These are phyloP conservation scores for Lindbergichthys nudifrons DNA, from an alignment of 2,797 vertebrate genomes.

Conservation along the genomic window DNA sequence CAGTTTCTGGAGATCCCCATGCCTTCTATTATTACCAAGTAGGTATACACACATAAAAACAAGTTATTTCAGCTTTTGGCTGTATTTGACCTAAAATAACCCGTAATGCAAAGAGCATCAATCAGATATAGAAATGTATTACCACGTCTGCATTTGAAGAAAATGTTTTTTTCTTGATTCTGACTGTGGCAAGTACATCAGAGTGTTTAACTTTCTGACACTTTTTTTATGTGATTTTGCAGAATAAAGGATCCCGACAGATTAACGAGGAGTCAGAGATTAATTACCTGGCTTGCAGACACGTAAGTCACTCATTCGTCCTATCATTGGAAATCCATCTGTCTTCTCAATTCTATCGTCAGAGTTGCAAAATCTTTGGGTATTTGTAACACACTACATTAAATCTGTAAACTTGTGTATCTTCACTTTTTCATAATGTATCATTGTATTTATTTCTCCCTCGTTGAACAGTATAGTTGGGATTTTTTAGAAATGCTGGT, in stretches of 20 bases:
- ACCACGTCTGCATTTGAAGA: no score
- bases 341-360: neutral
- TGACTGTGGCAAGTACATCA: neutral
- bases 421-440: neutral
- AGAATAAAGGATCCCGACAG: conserved; percentile 90
- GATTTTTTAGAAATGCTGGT: neutral
- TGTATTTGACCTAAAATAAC: neutral
- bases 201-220: neutral
- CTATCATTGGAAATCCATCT: neutral
- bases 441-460: neutral
- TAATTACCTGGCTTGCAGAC: conserved; percentile 93
- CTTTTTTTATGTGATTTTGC: conserved; percentile 38
- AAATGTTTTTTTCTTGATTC: neutral
- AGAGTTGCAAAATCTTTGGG: neutral
- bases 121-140: neutral
- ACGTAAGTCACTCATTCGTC: conserved; percentile 82
- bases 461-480: neutral
- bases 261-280: conserved; percentile 87
- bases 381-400: neutral
- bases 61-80: neutral
- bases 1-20: conserved; percentile 98
- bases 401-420: neutral
- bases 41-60: conserved; percentile 55
- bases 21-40: conserved; percentile 97
- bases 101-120: neutral